Percentiles rank a stretch among this genome's conserved stretches.
Conservation (phyloP, 1,140 invertebrate species). For the Drosophila arawakana region DNA sequence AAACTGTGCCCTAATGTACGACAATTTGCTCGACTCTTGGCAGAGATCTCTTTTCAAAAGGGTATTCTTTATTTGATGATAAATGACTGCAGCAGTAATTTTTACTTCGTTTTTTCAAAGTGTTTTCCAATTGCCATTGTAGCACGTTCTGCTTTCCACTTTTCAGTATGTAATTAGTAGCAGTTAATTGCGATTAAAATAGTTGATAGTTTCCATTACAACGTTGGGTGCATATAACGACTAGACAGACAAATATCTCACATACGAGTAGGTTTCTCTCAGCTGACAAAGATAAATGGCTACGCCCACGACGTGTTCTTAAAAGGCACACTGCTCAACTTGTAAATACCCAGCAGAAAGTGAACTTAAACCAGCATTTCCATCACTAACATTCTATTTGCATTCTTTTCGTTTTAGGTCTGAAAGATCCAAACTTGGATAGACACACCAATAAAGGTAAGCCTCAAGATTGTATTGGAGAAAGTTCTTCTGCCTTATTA, state of each 20-base stretch:
- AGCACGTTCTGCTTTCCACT: background rate
- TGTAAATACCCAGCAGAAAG: background rate
- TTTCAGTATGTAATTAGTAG: constrained; percentile 59
- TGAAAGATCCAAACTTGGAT: constrained; percentile 80
- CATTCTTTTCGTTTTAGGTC: constrained; percentile 60
- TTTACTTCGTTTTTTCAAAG: background rate
- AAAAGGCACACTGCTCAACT: background rate
- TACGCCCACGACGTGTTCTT: background rate
- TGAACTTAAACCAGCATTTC: background rate
- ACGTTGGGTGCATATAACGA: constrained; percentile 15
- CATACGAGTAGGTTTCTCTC: constrained; percentile 18
- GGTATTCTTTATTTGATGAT: background rate
- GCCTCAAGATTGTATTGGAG: background rate
- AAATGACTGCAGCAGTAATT: constrained; percentile 13
- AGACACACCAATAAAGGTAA: constrained; percentile 77
- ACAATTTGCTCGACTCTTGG: constrained; percentile 27
- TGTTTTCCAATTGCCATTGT: constrained; percentile 6
- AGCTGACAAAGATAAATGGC: constrained; percentile 59
- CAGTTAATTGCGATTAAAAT: constrained; percentile 75
- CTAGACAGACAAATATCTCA: constrained; percentile 37
- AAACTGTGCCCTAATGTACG: background rate
- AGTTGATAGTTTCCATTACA: constrained; percentile 52
- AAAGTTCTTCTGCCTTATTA: constrained; percentile 2
- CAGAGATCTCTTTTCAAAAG: constrained; percentile 4
- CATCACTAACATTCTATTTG: background rate